Base-by-base conservation (phyloP, 2,113 vertebrate species). In the Brachypodius melanocephalos region DNA sequence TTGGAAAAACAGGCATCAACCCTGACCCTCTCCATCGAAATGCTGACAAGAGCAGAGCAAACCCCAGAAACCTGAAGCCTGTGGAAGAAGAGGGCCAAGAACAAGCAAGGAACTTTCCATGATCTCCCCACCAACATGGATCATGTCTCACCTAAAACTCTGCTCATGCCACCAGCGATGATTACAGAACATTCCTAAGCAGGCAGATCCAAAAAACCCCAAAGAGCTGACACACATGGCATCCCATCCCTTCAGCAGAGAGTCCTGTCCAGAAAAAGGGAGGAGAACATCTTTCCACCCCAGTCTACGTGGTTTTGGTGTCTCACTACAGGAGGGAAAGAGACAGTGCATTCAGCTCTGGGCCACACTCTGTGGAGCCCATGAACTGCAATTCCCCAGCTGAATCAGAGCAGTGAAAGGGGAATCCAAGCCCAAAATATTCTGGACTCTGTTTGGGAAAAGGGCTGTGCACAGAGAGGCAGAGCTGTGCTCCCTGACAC, bases 91-190 rank as follows among this genome's bases (percentile, higher is more conserved):
- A 59, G n/a, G 25, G 48, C 14, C 29, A 76, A 83, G 46, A n/a
- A 66, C 32, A 88, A 91, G 26, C 29, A 88, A 63, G 25, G 75
- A 75, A 40, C 20, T 16, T 84, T 42, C 51, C 68, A 74, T 48
- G 31, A 29, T 40, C 36, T 59, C 18, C 38, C 9, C 40, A 58
- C 22, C 0, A 2, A 36, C 0, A 0, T 7, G 58, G 65, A 34
- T 20, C 42, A 36, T 32, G 29, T 36, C 63, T 80, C 63, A 32
- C 59, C 29, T 49, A 51, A 42, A 72, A 10, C 22, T 34, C 42
- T 19, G 14, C 31, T 54, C 22, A 4, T 72, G 43, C 24, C 68
- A 45, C n/a, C 49, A 38, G 24, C 10, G 29, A 65, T 28, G 71
- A 31, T 38, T 12, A 42, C 15, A 45, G 8, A 9, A 46, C 19